Evolutionary conservation across 2,888 invertebrate genomes (phyloP).

Genomic region (Tinea trinotella): DNA sequence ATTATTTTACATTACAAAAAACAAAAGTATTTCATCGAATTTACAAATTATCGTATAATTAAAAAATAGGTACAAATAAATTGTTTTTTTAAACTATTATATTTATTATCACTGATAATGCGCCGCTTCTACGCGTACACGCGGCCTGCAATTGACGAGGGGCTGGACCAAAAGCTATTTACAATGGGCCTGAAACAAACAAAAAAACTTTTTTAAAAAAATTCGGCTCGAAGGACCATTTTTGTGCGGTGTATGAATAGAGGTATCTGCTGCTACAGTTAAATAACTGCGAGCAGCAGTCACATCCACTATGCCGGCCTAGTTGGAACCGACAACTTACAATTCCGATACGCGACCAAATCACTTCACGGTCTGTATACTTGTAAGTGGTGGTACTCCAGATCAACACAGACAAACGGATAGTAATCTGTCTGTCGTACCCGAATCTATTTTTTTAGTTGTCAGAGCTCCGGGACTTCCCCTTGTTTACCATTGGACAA

Average conservation of each 20-base stretch:
- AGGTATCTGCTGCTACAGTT: no score
- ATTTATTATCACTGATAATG: constrained; percentile 12
- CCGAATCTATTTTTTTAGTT: no score
- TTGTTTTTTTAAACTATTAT: not conserved
- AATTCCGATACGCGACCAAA: not conserved
- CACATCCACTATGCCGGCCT: no score
- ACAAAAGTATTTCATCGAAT: constrained; percentile 12
- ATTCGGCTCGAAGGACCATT: constrained; percentile 24
- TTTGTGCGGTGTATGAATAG: no score
- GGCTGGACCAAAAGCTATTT: not conserved
- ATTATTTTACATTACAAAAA: not conserved
- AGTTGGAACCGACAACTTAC: no score
- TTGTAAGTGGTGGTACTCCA: not conserved
- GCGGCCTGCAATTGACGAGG: not conserved
- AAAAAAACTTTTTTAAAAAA: constrained; percentile 39
- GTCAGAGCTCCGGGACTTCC: no score
- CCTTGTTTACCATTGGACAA: no score
- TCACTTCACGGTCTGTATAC: not conserved
- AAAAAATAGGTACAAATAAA: constrained; percentile 19
- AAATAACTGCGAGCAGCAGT: no score
- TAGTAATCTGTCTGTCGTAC: no score
- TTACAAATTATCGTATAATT: constrained; percentile 20
- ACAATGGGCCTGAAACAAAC: not conserved
- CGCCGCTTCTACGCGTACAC: constrained; percentile 3
- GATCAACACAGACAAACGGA: no score